Base-by-base conservation (phyloP, 2,797 vertebrate species). In the Jordanella pulchra region DNA sequence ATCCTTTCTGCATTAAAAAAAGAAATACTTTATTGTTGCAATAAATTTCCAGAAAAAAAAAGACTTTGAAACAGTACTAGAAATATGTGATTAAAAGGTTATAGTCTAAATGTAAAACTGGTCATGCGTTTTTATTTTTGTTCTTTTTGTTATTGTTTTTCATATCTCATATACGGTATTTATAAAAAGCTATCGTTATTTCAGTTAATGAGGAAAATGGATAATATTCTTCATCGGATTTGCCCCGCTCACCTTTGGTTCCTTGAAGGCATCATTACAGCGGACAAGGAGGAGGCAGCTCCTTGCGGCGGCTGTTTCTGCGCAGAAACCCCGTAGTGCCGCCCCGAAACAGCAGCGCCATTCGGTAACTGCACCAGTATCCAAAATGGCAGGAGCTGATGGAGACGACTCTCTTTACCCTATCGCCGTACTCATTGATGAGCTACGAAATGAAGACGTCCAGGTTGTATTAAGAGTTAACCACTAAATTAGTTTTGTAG, bases 371-470 rank as follows among this genome's bases (percentile, higher is more conserved):
- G 73, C 77, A 84, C 78, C 71, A 86, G 67, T 73, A 79, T 91
- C 89, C 90, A 95, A 95, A 94, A 96, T 96, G 95, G 95, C 95
- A 81, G 95, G 95, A 93, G 95, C 95, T 69, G 95, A 95, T 80
- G 95, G 95, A 92, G 95, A 96, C 81, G 95, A 96, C 68, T 96
- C 95, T 74, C 94, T 96, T 15, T 96, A 96, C 86, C 95, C 95
- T 50, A 96, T 96, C 80, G 95, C 95, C 1, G 95, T 96, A 85
- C 93, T 96, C 50, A 96, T 96, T 72, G 95, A 96, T 44, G 95
- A 96, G 81, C 90, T 96, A 82, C 93, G 95, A 68, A 96, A 96
- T 75, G 95, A 96, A 69, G 95, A 96, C 67, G 95, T 96, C 15
- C 95, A 96, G 95, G 95, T 96, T 87, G 25, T 23, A 23, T 27